These are phyloP conservation scores for Limnephilus auricula DNA, from an alignment of 2,888 invertebrate genomes.

Conservation along the genomic window DNA sequence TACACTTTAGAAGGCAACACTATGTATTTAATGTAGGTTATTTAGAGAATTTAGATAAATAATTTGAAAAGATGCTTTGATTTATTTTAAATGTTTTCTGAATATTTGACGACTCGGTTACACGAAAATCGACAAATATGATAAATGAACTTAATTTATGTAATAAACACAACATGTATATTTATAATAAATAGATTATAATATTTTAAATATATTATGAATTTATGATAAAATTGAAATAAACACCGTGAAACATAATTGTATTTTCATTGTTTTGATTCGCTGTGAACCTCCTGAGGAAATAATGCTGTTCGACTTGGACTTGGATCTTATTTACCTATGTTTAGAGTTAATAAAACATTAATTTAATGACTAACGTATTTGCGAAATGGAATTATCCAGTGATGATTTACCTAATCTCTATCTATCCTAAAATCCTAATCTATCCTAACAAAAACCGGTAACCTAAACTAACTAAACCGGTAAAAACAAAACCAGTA, in stretches of 20 bases:
- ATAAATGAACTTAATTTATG: not conserved
- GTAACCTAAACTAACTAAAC: too few relatives aligned
- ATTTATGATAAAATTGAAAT: not conserved
- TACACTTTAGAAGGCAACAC: not conserved
- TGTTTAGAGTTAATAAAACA: too few relatives aligned
- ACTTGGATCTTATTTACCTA: too few relatives aligned
- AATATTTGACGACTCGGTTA: not conserved
- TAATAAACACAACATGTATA: not conserved
- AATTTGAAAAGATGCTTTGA: not conserved
- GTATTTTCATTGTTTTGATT: not conserved
- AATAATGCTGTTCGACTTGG: too few relatives aligned
- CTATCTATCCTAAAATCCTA: too few relatives aligned
- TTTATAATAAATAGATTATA: not conserved
- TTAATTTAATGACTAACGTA: too few relatives aligned
- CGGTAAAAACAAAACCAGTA: too few relatives aligned
- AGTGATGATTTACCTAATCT: too few relatives aligned
- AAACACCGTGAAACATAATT: not conserved
- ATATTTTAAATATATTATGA: not conserved
- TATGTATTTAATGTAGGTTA: slow-evolving; percentile 16
- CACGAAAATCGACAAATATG: not conserved
- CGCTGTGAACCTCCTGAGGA: too few relatives aligned
- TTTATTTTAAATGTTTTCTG: not conserved
- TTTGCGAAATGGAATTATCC: too few relatives aligned
- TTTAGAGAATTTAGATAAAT: slow-evolving; percentile 24
- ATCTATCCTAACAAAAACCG: too few relatives aligned